Base-by-base conservation (phyloP, 30 jellyfish, hydroid and myxozoan species). In the Aurelia aurita complex sp. Pacific region DNA sequence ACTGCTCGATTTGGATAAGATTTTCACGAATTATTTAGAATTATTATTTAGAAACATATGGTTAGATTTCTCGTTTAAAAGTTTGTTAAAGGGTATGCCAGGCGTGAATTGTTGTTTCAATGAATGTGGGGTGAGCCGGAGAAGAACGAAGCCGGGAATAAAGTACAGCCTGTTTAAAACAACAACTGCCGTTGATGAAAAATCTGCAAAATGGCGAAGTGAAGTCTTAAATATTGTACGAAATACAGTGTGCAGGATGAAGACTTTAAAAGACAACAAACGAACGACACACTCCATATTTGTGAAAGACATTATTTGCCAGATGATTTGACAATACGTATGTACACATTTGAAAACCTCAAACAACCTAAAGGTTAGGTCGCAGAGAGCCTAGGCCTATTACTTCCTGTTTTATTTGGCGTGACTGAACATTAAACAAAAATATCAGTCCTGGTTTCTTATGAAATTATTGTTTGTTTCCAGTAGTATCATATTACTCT, bases 51-150 rank as follows among this genome's bases (percentile, higher is more conserved):
- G 50, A 2, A 38, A 38, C 3, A 23, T 2, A 67, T 60, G 14
- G 77, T n/a, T 67, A 16, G 14, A 67, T 67, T n/a, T 67, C 8
- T 7, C 77, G 55, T n/a, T 7, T 67, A 67, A 16, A 13, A 67
- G 77, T 16, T 67, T 67, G 35, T 67, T 0, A 62, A 8, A 67
- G 65, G 46, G 14, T 13, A 73, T 73, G 69, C 83, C 83, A 0
- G 68, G 83, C 36, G 83, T 34, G 7, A 73, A 73, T 50, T 73
- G 78, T 16, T 51, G 83, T 40, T 73, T 73, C 35, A 73, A 73
- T 16, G 66, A 38, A 9, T 73, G 83, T 73, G 83, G 83, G 69
- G 83, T 73, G 68, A 73, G 73, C 35, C 68, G 83, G 32, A 73
- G 68, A 50, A 73, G 15, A 40, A 73, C 40, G 32, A 73, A 73